Conservation (phyloP, 2,797 vertebrate genomes). For the Cossypha niveicapilla region DNA sequence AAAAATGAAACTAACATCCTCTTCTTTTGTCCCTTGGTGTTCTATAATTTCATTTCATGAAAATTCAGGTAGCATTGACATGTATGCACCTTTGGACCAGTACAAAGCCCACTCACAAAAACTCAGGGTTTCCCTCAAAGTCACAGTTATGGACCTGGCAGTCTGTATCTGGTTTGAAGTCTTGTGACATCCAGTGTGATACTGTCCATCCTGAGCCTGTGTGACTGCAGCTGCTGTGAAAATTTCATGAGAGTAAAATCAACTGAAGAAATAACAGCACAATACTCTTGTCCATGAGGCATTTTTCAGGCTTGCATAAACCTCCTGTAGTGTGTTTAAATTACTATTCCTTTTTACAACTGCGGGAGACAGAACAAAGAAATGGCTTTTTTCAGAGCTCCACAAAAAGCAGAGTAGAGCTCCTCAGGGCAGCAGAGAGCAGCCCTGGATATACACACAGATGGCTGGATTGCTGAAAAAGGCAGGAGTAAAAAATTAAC, state of each 20-base stretch:
- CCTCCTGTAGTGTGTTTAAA: not conserved
- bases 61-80: not conserved
- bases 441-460: not conserved
- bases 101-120: not conserved
- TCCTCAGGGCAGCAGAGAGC: not conserved
- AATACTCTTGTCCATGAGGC: not conserved
- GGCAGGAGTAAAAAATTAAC: not conserved
- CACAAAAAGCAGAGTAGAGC: not conserved
- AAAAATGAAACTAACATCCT: not conserved
- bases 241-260: not conserved
- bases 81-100: not conserved
- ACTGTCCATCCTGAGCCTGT: not conserved
- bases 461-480: not conserved
- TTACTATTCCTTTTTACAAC: not conserved
- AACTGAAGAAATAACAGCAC: not conserved
- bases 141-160: not conserved
- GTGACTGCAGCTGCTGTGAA: not conserved
- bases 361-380: not conserved
- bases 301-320: not conserved
- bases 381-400: not conserved
- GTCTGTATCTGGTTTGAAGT: not conserved
- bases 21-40: not conserved
- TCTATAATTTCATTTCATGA: not conserved
- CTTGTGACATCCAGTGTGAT: not conserved
- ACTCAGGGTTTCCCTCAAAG: not conserved